Evolutionary conservation across 2,888 invertebrate species (phyloP).

Genomic region (Euclidia mi): DNA sequence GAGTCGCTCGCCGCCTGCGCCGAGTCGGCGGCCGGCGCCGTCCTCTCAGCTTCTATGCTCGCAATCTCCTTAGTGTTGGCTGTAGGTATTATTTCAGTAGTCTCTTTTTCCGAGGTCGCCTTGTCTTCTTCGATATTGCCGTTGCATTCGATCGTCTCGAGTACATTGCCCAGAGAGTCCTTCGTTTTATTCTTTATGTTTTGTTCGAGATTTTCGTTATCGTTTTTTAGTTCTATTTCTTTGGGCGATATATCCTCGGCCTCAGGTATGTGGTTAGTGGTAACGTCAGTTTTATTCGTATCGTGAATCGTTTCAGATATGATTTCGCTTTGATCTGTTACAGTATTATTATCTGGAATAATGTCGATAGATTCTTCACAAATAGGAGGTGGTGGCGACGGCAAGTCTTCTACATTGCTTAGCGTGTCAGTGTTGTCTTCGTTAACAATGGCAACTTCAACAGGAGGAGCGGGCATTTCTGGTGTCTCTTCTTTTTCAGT

Average conservation of each 20-base stretch:
- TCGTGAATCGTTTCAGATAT: constrained; percentile 39
- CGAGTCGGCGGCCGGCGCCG: constrained; percentile 25
- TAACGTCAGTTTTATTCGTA: constrained; percentile 36
- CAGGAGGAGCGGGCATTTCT: constrained; percentile 35
- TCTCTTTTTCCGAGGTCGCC: constrained; percentile 26
- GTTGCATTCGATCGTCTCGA: constrained; percentile 65
- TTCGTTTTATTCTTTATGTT: constrained; percentile 65
- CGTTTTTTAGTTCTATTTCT: constrained; percentile 46
- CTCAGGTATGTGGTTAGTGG: constrained; percentile 53
- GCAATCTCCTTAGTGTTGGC: constrained; percentile 29
- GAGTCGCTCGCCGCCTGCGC: constrained; percentile 30
- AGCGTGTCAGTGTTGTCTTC: constrained; percentile 43
- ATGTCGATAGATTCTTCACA: constrained; percentile 52
- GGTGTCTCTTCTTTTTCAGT: constrained; percentile 16
- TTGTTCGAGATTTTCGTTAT: constrained; percentile 57
- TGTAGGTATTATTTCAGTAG: constrained; percentile 18
- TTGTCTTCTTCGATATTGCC: constrained; percentile 58
- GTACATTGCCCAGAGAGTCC: constrained; percentile 55
- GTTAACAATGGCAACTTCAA: constrained; percentile 17
- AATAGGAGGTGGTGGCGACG: constrained; percentile 66
- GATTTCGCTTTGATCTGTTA: constrained; percentile 49
- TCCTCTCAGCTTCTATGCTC: constrained; percentile 27
- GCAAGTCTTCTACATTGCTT: constrained; percentile 60
- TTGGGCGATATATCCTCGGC: constrained; percentile 41
- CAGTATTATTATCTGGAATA: constrained; percentile 30